A percentile compares a stretch with the other conserved stretches of the same genome.
phyloP scores from a whole-genome alignment of 2,888 invertebrate species.

The Thalpophila matura region DNA sequence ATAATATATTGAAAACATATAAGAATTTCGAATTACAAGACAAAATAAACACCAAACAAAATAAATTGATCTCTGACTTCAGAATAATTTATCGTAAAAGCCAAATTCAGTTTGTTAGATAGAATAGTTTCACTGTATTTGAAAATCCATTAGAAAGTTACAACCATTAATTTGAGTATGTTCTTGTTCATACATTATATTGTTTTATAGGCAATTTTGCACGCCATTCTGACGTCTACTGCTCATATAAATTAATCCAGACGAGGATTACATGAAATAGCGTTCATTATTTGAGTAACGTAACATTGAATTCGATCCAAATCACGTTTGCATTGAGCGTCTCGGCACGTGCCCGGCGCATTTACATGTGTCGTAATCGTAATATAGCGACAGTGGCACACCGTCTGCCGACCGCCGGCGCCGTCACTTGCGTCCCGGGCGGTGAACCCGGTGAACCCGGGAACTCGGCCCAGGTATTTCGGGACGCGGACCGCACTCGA shows the following conservation, averaged over 20 bases:
- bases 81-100: conserved; percentile 24
- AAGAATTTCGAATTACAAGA: conserved; percentile 15
- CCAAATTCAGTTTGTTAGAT: conserved; percentile 11
- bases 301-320: conserved; percentile 55
- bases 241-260: conserved; percentile 4
- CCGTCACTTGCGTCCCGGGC: conserved; percentile 62
- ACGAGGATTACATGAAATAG: conserved; percentile 3
- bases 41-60: conserved; percentile 18
- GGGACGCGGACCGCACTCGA: conserved; percentile 63
- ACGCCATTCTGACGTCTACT: background rate
- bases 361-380: conserved; percentile 17
- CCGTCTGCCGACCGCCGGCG: conserved; percentile 8
- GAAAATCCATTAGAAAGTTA: conserved; percentile 26
- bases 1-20: background rate
- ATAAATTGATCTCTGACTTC: conserved; percentile 13
- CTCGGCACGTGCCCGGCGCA: conserved; percentile 1
- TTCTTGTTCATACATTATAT: background rate
- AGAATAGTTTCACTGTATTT: conserved; percentile 12
- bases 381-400: background rate
- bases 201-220: background rate
- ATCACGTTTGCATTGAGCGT: conserved; percentile 27
- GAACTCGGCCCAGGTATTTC: conserved; percentile 68
- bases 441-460: conserved; percentile 67
- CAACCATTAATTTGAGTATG: conserved; percentile 1
- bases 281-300: conserved; percentile 21